Evolutionary conservation across 2,113 vertebrate species (phyloP).

Genomic region (Leuciscus idus): DNA sequence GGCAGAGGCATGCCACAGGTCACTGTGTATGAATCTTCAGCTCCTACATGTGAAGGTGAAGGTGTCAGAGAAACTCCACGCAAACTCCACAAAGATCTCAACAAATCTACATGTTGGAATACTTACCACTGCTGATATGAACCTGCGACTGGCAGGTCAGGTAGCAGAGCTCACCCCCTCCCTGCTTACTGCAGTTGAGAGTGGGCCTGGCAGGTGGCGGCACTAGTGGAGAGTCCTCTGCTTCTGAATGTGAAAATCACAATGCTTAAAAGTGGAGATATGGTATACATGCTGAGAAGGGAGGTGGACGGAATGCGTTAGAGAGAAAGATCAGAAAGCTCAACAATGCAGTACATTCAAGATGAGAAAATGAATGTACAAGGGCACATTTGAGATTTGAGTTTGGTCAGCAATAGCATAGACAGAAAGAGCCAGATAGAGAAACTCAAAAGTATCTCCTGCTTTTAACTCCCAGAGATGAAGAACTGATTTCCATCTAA

Average conservation of each 20-base stretch:
- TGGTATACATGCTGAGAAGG: conserved; percentile 32
- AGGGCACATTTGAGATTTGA: not conserved
- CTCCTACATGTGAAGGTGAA: conserved; percentile 66
- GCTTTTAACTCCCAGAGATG: conserved; percentile 73
- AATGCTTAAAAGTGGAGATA: conserved; percentile 75
- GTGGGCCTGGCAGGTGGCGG: conserved; percentile 77
- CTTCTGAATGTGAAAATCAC: conserved; percentile 85
- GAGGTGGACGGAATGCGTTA: not conserved
- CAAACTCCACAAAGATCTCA: conserved; percentile 57
- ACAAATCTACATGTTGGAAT: not conserved
- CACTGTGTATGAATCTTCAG: conserved; percentile 83
- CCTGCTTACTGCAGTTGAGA: conserved; percentile 88
- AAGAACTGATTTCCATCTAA: conserved; percentile 43
- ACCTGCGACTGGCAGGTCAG: conserved; percentile 89
- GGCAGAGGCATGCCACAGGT: conserved; percentile 80
- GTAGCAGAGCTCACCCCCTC: conserved; percentile 88
- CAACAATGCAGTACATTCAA: not conserved
- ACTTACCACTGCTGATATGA: conserved; percentile 90
- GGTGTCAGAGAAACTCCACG: not conserved
- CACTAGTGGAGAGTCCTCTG: conserved; percentile 77
- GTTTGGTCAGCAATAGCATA: conserved; percentile 69
- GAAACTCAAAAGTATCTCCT: conserved; percentile 94
- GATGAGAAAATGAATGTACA: conserved; percentile 3
- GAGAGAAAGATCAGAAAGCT: conserved; percentile 8
- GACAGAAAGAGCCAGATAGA: conserved; percentile 61